These are phyloP conservation scores for Phainopepla nitens DNA, from an alignment of 2,113 vertebrate species.

Conservation along the genomic window DNA sequence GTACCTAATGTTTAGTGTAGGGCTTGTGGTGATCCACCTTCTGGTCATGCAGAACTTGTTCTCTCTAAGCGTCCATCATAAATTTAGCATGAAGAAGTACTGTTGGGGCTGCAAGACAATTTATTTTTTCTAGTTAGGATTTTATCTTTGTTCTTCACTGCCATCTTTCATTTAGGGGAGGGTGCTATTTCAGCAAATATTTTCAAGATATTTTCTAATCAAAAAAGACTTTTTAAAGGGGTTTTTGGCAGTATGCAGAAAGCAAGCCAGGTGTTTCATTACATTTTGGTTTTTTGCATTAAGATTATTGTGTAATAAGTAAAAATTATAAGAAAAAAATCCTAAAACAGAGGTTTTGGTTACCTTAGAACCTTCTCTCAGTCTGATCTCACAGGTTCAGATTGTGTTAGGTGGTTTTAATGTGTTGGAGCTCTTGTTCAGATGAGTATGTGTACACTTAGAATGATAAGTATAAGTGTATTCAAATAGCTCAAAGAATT, in stretches of 20 bases:
- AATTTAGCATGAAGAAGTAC: not conserved
- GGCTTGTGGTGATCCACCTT: not conserved
- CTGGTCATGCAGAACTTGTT: not conserved
- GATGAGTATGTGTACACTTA: not conserved
- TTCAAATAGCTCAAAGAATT: not conserved
- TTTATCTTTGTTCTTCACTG: not conserved
- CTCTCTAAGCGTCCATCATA: not conserved
- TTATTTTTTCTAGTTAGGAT: not conserved
- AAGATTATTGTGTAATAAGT: not conserved
- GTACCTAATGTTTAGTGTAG: not conserved
- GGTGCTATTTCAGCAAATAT: not conserved
- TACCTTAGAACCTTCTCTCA: not conserved
- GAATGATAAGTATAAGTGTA: not conserved
- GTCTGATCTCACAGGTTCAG: not conserved
- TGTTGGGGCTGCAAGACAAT: not conserved
- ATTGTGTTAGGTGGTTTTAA: not conserved
- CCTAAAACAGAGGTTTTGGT: not conserved
- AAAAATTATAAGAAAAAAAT: not conserved
- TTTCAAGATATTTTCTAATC: not conserved
- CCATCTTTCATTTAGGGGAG: not conserved
- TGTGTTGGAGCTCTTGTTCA: not conserved
- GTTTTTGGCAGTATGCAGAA: not conserved
- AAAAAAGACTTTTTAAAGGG: not conserved
- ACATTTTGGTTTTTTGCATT: not conserved
- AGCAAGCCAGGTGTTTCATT: not conserved